phyloP scores from a whole-genome alignment of 1,140 invertebrate genomes.

The Tetragonula clypearis region DNA sequence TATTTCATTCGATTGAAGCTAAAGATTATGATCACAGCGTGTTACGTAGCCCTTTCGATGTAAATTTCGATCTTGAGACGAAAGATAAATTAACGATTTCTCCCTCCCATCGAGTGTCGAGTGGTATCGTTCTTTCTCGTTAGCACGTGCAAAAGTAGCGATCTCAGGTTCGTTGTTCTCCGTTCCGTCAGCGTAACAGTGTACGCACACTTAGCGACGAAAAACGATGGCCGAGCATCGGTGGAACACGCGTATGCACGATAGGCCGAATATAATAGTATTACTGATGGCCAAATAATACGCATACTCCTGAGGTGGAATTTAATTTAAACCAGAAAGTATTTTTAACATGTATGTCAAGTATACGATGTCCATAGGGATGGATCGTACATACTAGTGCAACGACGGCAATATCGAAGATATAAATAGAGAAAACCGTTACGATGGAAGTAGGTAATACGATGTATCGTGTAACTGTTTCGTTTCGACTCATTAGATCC shows the following conservation, averaged over 20 bases:
- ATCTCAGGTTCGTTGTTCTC: neutral
- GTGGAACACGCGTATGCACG: neutral
- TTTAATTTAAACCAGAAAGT: conserved; percentile 62
- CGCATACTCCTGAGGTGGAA: conserved; percentile 37
- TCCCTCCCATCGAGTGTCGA: neutral
- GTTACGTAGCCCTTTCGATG: too few species aligned
- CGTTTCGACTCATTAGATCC: conserved; percentile 8
- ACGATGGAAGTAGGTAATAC: conserved; percentile 38
- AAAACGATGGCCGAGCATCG: neutral
- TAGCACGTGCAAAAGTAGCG: conserved; percentile 18
- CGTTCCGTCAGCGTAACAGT: neutral
- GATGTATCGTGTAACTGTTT: conserved; percentile 22
- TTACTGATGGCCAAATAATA: conserved; percentile 52
- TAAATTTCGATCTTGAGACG: neutral
- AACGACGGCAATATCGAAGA: conserved; percentile 55
- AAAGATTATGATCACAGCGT: too few species aligned
- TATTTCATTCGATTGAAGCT: too few species aligned
- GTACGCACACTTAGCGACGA: too few species aligned
- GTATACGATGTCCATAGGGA: conserved; percentile 66
- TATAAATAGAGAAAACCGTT: conserved; percentile 62
- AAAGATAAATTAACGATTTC: conserved; percentile 13
- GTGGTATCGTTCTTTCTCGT: neutral
- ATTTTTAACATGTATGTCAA: conserved; percentile 70
- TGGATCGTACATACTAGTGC: conserved; percentile 42
- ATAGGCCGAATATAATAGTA: conserved; percentile 44